A percentile compares a stretch with the other conserved stretches of the same genome.
Conservation (phyloP, 2,113 vertebrate genomes). For the Haemorhous mexicanus region DNA sequence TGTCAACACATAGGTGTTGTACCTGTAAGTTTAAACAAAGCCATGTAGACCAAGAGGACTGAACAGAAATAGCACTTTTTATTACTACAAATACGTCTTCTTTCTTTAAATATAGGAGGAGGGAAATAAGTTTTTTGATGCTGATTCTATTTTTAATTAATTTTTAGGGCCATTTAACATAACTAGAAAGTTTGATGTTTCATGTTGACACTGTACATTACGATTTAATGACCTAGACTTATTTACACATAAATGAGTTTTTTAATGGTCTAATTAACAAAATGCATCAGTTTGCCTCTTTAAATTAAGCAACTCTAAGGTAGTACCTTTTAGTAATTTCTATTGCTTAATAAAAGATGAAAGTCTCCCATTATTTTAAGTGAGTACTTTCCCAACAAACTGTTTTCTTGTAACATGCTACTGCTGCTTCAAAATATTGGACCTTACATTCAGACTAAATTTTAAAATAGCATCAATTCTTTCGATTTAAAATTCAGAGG, state of each 20-base stretch:
- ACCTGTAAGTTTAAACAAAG: background rate
- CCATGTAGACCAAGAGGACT: background rate
- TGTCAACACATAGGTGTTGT: background rate
- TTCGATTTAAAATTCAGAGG: background rate
- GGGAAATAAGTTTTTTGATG: background rate
- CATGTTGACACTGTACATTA: slow-evolving; percentile 47
- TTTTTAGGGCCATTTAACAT: slow-evolving; percentile 33
- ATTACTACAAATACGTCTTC: background rate
- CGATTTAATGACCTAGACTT: slow-evolving; percentile 68
- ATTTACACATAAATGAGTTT: slow-evolving; percentile 76
- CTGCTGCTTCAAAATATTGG: background rate
- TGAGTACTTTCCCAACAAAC: background rate
- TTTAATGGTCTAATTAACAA: slow-evolving; percentile 72
- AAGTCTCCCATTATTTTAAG: slow-evolving; percentile 43
- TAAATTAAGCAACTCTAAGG: slow-evolving; percentile 47
- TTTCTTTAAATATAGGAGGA: background rate
- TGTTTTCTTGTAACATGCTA: background rate
- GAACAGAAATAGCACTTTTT: background rate
- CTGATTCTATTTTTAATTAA: slow-evolving; percentile 53
- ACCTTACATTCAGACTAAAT: background rate
- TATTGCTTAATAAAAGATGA: slow-evolving; percentile 69
- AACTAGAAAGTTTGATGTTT: slow-evolving; percentile 4
- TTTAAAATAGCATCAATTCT: background rate
- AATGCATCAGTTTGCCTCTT: slow-evolving; percentile 68
- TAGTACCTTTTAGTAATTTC: slow-evolving; percentile 49